phyloP scores from a whole-genome alignment of 2,888 invertebrate genomes.

The Scaptomyza caliginosa region DNA sequence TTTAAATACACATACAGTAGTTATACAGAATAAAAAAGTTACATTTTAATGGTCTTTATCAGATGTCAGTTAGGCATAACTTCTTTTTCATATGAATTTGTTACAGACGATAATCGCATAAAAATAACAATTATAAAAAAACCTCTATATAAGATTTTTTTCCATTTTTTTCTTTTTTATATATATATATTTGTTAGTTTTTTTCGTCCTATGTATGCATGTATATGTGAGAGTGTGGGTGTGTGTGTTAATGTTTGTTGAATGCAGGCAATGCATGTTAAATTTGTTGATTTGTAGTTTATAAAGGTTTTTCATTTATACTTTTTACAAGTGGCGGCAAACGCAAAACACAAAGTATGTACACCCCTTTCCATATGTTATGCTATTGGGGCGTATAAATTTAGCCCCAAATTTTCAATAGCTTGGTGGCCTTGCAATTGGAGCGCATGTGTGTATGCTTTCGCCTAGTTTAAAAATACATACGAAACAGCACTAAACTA shows the following conservation, averaged over 20 bases:
- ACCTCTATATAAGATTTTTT: slow-evolving; percentile 57
- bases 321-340: slow-evolving; percentile 51
- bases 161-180: slow-evolving; percentile 2
- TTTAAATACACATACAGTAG: slow-evolving; percentile 61
- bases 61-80: slow-evolving; percentile 51
- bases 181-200: slow-evolving; percentile 32
- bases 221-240: no score
- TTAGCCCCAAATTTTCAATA: slow-evolving; percentile 12
- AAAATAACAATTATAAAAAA: slow-evolving; percentile 77
- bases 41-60: slow-evolving; percentile 52
- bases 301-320: slow-evolving; percentile 14
- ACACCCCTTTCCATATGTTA: slow-evolving; percentile 8
- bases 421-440: slow-evolving; percentile 22
- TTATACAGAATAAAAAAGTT: slow-evolving; percentile 70
- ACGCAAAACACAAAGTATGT: slow-evolving; percentile 22
- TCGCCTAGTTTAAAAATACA: slow-evolving; percentile 67
- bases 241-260: slow-evolving; percentile 13
- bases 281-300: slow-evolving; percentile 18
- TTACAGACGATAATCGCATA: slow-evolving; percentile 70
- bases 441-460: slow-evolving; percentile 21
- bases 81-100: slow-evolving; percentile 25
- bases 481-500: slow-evolving; percentile 77
- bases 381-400: slow-evolving; percentile 10
- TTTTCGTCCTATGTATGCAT: slow-evolving; percentile 14
- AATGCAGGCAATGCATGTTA: slow-evolving; percentile 31